Conservation (phyloP, 2,113 vertebrate species). For the Holacanthus passer region DNA sequence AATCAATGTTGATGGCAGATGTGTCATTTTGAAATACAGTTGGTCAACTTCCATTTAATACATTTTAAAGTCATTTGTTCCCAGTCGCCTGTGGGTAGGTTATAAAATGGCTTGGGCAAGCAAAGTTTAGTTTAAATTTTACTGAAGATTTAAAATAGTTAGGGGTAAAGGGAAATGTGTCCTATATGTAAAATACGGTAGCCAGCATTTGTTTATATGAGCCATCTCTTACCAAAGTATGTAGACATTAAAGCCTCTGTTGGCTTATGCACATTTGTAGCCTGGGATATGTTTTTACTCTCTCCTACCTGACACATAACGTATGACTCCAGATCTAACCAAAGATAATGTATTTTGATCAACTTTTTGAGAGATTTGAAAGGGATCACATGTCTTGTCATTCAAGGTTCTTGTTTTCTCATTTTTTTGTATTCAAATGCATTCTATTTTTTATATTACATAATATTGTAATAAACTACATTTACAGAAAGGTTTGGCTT, state of each 20-base stretch:
- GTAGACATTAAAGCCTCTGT: conserved; percentile 52
- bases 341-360: conserved; percentile 79
- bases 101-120: conserved; percentile 44
- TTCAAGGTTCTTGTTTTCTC: conserved; percentile 63
- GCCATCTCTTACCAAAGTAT: conserved; percentile 71
- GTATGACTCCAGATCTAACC: conserved; percentile 79
- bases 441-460: conserved; percentile 89
- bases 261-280: conserved; percentile 68
- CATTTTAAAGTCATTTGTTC: conserved; percentile 15
- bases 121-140: conserved; percentile 40
- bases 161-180: conserved; percentile 67
- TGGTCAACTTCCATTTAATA: conserved; percentile 29
- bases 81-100: conserved; percentile 35
- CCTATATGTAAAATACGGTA: conserved; percentile 47
- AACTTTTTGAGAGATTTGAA: conserved; percentile 70
- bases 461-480: conserved; percentile 86
- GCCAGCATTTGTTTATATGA: conserved; percentile 50
- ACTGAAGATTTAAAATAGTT: conserved; percentile 20
- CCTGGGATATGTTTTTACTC: conserved; percentile 12
- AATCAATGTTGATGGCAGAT: background rate
- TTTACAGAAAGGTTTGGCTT: conserved; percentile 64
- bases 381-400: conserved; percentile 78
- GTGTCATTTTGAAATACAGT: conserved; percentile 17
- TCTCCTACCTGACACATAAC: conserved; percentile 43
- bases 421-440: conserved; percentile 85